Evolutionary conservation across 2,797 vertebrate species (phyloP).

Genomic region (Leucoraja ocellata): DNA sequence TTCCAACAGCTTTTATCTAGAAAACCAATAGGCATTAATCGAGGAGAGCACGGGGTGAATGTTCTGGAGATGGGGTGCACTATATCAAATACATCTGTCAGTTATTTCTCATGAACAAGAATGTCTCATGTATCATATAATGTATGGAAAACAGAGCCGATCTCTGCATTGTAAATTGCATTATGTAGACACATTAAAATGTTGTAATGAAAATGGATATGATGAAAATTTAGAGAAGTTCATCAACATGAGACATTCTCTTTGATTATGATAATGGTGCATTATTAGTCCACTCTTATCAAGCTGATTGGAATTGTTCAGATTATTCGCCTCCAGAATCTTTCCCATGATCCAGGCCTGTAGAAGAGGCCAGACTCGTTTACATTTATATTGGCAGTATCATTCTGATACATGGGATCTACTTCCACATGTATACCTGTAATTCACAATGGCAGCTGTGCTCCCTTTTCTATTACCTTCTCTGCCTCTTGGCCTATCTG

Average conservation of each 20-base stretch:
- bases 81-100: background rate
- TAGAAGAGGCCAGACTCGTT: background rate
- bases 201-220: background rate
- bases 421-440: background rate
- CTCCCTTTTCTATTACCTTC: background rate
- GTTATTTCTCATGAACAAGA: background rate
- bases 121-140: background rate
- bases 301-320: background rate
- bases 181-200: background rate
- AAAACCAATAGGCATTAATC: background rate
- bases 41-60: background rate
- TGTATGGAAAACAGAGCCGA: background rate
- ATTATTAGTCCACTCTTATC: background rate
- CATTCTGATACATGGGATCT: background rate
- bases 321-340: background rate
- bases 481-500: background rate
- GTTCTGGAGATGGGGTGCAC: background rate
- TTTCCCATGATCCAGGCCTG: background rate
- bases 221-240: background rate
- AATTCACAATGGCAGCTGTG: background rate
- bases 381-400: background rate
- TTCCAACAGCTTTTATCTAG: background rate
- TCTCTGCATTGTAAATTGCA: background rate
- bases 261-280: background rate
- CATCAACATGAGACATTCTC: background rate